Evolutionary conservation across 2,113 vertebrate species (phyloP), one percentile per base, ranked within the genome.

Genomic region (Thryonomys swinderianus): DNA sequence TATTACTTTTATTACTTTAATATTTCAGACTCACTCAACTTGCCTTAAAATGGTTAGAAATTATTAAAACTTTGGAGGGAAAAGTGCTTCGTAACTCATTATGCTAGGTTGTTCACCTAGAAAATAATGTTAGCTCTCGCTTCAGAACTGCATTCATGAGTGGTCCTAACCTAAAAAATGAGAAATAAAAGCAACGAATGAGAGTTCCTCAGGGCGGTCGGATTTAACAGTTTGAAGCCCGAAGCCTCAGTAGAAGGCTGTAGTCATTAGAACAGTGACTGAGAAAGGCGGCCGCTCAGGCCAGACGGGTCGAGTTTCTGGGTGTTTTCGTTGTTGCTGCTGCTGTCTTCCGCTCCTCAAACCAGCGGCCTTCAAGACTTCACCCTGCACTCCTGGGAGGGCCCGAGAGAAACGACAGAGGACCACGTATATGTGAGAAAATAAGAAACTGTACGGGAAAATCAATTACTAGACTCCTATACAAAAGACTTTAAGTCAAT

Each of bases 221-320:
- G 18, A 62, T 62, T 37, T 9, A 42, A 18, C 18, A 48, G 66
- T 85, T 40, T 51, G 32, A 42, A 17, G 73, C 73, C 14, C 32
- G 6, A 57, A 6, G 20, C 32, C 30, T 32, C 42, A 80, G 4
- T 9, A 32, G 23, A 71, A 73, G 14, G 16, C 64, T 25, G 27
- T 0, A 25, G 3, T 8, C n/a, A 79, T 18, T 5, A 18, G 20
- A 21, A 1, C 12, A 20, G 76, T 34, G 57, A 37, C 12, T 3
- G 61, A 3, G 18, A 42, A 34, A 59, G 71, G 37, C 18, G 6
- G 12, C 17, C 32, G 14, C 81, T 34, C 14, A 53, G 20, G 23
- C n/a, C 5, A 17, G 2, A 2, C 3, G 23, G 45, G 12, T 34
- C 2, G 5, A 2, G 17, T 4, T 73, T 18, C 8, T 8, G 17